These are phyloP conservation scores for Morelia viridis DNA, from an alignment of 2,797 vertebrate genomes.

Conservation along the genomic window DNA sequence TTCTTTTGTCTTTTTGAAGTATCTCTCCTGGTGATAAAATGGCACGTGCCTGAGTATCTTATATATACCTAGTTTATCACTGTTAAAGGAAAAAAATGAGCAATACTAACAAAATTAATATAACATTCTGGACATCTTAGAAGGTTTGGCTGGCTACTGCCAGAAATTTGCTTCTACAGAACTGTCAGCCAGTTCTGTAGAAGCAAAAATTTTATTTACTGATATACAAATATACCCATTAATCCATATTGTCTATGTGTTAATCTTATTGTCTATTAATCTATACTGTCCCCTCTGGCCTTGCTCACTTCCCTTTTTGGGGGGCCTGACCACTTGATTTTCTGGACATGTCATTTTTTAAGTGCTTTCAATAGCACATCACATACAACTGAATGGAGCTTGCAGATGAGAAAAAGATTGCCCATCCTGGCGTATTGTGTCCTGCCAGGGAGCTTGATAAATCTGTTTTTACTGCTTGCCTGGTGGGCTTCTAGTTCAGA, in stretches of 20 bases:
- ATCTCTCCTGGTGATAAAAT: not conserved
- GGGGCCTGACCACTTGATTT: not conserved
- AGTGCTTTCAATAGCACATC: not conserved
- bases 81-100: not conserved
- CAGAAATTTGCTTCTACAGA: not conserved
- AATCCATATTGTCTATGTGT: not conserved
- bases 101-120: not conserved
- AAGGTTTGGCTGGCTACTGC: not conserved
- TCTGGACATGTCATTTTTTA: not conserved
- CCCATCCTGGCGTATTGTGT: not conserved
- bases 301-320: not conserved
- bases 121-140: not conserved
- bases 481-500: not conserved
- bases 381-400: not conserved
- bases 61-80: not conserved
- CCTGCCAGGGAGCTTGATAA: not conserved
- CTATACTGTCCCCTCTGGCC: not conserved
- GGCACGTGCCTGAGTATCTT: not conserved
- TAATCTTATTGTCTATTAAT: not conserved
- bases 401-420: not conserved
- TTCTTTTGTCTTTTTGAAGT: not conserved
- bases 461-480: not conserved
- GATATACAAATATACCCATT: not conserved
- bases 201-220: not conserved
- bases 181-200: no score